phyloP scores from a whole-genome alignment of 37 sponge, comb jelly and placozoan species.

The Cliona cf. orientalis region DNA sequence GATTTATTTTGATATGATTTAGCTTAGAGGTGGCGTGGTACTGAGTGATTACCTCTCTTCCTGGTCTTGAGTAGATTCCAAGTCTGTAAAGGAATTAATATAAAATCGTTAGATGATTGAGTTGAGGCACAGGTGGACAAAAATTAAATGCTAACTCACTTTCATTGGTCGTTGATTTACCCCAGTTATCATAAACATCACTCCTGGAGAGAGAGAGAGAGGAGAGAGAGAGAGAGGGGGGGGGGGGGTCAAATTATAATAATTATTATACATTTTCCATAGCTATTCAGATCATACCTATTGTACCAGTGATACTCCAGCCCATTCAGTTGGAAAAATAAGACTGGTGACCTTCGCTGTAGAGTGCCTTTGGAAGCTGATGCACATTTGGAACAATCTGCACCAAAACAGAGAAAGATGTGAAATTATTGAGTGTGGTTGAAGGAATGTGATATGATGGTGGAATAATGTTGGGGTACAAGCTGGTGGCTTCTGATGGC shows the following conservation, averaged over 20 bases:
- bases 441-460: neutral
- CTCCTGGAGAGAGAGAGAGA: slow-evolving; percentile 29
- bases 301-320: slow-evolving; percentile 83
- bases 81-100: no score
- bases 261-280: neutral
- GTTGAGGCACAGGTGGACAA: no score
- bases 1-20: no score
- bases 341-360: slow-evolving; percentile 11
- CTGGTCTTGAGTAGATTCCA: no score
- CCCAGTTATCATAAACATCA: slow-evolving; percentile 56
- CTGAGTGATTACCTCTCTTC: no score
- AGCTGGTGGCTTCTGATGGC: neutral
- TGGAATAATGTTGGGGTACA: neutral
- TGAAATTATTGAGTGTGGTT: neutral
- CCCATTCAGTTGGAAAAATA: slow-evolving; percentile 63
- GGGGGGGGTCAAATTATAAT: neutral
- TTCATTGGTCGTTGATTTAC: neutral
- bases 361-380: neutral
- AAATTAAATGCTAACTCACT: slow-evolving; percentile 45
- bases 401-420: neutral
- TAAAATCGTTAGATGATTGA: no score
- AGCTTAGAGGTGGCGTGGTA: no score
- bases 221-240: neutral
- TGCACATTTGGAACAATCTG: neutral
- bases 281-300: slow-evolving; percentile 35